Evolutionary conservation across 2,797 vertebrate species (phyloP).

Genomic region (Aldrovandia affinis): DNA sequence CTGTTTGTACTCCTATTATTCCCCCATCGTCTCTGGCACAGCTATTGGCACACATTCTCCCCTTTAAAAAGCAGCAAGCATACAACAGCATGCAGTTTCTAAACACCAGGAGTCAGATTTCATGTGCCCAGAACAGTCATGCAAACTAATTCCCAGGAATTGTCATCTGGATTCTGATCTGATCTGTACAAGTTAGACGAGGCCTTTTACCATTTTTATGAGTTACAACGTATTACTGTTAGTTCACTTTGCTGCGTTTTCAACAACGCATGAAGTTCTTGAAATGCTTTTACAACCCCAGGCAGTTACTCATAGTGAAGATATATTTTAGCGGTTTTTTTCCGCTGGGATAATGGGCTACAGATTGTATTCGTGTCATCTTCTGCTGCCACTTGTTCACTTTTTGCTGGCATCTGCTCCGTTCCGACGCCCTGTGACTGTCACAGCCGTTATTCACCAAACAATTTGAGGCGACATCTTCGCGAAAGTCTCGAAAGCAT

Average conservation of each 20-base stretch:
- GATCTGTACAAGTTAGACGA: slow-evolving; percentile 13
- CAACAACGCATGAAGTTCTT: not conserved
- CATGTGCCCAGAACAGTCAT: not conserved
- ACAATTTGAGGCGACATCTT: slow-evolving; percentile 15
- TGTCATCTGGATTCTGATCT: not conserved
- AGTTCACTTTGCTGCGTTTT: not conserved
- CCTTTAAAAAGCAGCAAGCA: not conserved
- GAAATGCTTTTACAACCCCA: not conserved
- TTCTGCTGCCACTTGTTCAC: slow-evolving; percentile 12
- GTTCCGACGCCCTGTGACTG: not conserved
- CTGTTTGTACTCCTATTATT: too few relatives aligned
- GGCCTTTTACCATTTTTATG: slow-evolving; percentile 15
- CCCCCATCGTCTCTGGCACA: too few relatives aligned
- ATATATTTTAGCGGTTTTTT: slow-evolving; percentile 11
- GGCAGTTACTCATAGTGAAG: slow-evolving; percentile 21
- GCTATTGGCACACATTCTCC: too few relatives aligned
- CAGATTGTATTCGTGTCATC: slow-evolving; percentile 20
- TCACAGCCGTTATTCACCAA: slow-evolving; percentile 14
- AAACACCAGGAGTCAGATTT: not conserved
- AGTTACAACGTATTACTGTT: slow-evolving; percentile 2
- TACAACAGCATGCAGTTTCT: not conserved
- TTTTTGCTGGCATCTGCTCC: slow-evolving; percentile 17
- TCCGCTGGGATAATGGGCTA: slow-evolving; percentile 15
- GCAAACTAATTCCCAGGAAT: not conserved
- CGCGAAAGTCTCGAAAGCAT: slow-evolving; percentile 3